Base-by-base conservation (phyloP, 37 sponge, comb jelly and placozoan species). In the Cliona cf. orientalis region DNA sequence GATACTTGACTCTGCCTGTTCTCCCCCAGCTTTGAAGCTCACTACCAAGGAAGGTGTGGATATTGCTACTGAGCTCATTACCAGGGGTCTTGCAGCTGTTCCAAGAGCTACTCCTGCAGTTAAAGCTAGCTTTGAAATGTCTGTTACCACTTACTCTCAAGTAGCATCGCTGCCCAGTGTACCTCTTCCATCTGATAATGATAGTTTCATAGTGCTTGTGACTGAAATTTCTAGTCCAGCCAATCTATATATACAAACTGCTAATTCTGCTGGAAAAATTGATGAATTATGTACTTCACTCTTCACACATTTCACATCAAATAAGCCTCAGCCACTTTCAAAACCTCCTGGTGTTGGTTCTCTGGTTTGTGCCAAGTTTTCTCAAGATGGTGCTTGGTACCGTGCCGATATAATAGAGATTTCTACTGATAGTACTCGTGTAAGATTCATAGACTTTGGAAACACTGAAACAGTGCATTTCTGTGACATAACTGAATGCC, bases 361-460 rank as follows among this genome's bases (percentile, higher is more conserved):
- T 29, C 45, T 86, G 12, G 86, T 83, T 43, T 69, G 82, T 74
- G 66, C 84, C 41, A 62, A 74, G 72, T 86, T 60, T 41, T 44
- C 72, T 17, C 66, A 70, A 17, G 91, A 91, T 77, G 59, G 53
- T 0, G 25, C 21, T 11, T 91, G 91, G 91, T 91, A 91, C 33
- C 58, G 91, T 1, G 85, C 86, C 21, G 5, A 69, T 22, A 70
- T 87, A 0, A 32, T 75, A 5, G 31, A 19, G 22, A 33, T 74
- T 37, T 29, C 43, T 21, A 33, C 19, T 2, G 7, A 22, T 2
- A 46, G 5, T 53, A 35, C 29, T 29, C 17, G 33, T 40, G 82
- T 81, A 11, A 46, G 31, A 2, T 88, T 81, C 76, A 57, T 88
- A 23, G 83, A 88, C 26, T 81, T 23, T 81, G 88, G 83, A 7